Percentiles rank a stretch among this genome's conserved stretches.
Evolutionary conservation across 2,113 vertebrate genomes (phyloP).

Genomic region (Leptobrachium ailaonicum): DNA sequence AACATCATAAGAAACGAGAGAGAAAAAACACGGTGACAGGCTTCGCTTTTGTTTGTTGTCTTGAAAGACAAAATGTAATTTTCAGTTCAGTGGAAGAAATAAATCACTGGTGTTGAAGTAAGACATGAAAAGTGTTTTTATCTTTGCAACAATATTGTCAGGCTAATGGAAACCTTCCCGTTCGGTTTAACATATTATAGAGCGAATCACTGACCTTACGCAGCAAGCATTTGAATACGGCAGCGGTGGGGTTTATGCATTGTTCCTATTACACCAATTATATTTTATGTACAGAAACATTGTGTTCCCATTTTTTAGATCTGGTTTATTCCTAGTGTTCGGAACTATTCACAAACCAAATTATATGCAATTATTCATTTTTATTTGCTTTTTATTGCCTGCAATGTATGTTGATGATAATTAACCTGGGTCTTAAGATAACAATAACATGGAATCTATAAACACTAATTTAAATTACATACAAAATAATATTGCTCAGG

Average conservation of each 20-base stretch:
- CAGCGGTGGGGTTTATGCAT: neutral
- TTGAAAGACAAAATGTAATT: constrained; percentile 44
- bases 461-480: neutral
- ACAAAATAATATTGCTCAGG: neutral
- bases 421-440: neutral
- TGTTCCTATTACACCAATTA: neutral
- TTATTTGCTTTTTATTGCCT: neutral
- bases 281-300: neutral
- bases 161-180: constrained; percentile 34
- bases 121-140: constrained; percentile 28
- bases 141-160: constrained; percentile 22
- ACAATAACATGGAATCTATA: neutral
- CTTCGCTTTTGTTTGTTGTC: constrained; percentile 29
- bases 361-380: constrained; percentile 5
- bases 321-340: neutral
- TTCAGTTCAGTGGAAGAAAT: constrained; percentile 28
- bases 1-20: constrained; percentile 14
- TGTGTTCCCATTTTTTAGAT: neutral
- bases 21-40: neutral
- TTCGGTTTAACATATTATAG: constrained; percentile 33
- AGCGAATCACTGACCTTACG: neutral
- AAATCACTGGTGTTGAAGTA: constrained; percentile 35
- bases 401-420: neutral
- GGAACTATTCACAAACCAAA: neutral
- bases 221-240: neutral